Base-by-base conservation (phyloP, 2,888 invertebrate species). In the Coecobrya sp. region DNA sequence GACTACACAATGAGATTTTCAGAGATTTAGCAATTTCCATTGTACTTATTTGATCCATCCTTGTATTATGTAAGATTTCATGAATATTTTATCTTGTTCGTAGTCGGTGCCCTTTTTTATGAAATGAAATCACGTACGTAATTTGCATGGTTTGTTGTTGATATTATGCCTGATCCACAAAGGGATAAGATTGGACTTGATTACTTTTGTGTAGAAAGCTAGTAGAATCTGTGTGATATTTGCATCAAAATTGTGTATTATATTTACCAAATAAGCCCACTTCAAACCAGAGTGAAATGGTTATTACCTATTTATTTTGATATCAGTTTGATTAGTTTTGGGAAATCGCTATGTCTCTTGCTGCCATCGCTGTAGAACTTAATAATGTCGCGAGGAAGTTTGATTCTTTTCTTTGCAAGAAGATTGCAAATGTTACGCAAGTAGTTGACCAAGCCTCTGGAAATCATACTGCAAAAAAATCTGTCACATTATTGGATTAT, bases 51-150 rank as follows among this genome's bases (percentile, higher is more conserved):
- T 36, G 82, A 62, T 87, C 45, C 62, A 11, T 42, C 13, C 86
- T 36, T 36, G 86, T 70, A 70, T 86, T 52, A 86, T 65, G 65
- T 65, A 65, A 27, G 25, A 65, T 27, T 65, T 8, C 36, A 70
- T 70, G 70, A 70, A 70, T 70, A 70, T 70, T 70, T 70, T 70
- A 70, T n/a, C 10, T 1, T 1, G 59, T 68, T 45, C 59, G n/a
- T n/a, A 0, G 22, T 68, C 22, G 27, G 45, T 36, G 30, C 59
- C 7, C 7, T 70, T 86, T 70, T 36, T 52, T 86, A 8, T 59
- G 13, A 70, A 84, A 84, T 82, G 84, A 84, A 70, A 84, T 82
- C 89, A 89, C 89, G 89, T 89, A 82, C 45, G 82, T 19, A 88
- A 88, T 88, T 88, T 88, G 65, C 88, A 88, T 88, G 62, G 45